phyloP scores from a whole-genome alignment of 2,888 invertebrate species.

The Orgyia antiqua region DNA sequence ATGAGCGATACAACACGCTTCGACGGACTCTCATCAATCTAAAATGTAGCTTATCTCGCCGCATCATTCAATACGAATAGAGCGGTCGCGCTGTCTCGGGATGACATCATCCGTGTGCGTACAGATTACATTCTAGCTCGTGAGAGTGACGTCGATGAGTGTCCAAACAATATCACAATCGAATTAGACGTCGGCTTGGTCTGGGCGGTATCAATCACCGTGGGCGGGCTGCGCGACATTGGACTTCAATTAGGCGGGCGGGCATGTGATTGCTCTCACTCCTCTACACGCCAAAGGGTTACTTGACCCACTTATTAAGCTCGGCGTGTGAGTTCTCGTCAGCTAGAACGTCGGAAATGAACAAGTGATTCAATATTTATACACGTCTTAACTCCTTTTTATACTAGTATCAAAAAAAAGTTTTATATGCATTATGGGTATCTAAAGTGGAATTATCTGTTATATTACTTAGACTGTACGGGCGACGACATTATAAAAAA shows the following conservation, averaged over 20 bases:
- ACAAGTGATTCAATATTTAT: constrained; percentile 47
- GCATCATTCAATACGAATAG: constrained; percentile 39
- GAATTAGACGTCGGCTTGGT: constrained; percentile 63
- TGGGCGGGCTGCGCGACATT: constrained; percentile 73
- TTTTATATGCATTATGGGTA: constrained; percentile 2
- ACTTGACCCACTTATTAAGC: constrained; percentile 72
- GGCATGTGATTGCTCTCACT: constrained; percentile 71
- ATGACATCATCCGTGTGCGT: constrained; percentile 50
- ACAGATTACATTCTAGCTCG: constrained; percentile 41
- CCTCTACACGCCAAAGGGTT: constrained; percentile 66
- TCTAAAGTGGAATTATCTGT: constrained; percentile 3
- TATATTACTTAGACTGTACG: background rate
- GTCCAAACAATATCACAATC: constrained; percentile 69
- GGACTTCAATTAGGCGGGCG: constrained; percentile 77
- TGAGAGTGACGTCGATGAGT: constrained; percentile 50
- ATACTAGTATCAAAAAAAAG: background rate
- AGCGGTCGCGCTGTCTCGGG: constrained; percentile 35
- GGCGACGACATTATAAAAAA: background rate
- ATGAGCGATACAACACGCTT: constrained; percentile 38
- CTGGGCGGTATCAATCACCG: constrained; percentile 73
- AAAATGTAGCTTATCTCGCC: constrained; percentile 35
- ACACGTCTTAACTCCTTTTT: constrained; percentile 10
- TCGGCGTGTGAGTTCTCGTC: constrained; percentile 50
- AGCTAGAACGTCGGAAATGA: constrained; percentile 51
- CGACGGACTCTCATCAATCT: constrained; percentile 47